Base-by-base conservation (phyloP, 23 tunicate genomes). In the Trididemnum nubilum region DNA sequence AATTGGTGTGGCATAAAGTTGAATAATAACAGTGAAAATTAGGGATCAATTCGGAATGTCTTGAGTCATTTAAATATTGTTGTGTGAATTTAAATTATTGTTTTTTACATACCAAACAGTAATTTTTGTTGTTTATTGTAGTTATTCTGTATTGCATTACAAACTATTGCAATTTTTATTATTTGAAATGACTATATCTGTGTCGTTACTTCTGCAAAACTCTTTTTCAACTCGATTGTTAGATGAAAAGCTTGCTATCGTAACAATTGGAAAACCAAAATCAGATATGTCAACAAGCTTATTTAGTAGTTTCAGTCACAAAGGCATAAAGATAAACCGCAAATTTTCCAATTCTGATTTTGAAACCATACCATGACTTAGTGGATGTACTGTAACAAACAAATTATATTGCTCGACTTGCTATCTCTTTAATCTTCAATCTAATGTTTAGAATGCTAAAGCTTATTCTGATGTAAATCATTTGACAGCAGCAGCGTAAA, bases 391-490 rank as follows among this genome's bases (percentile, higher is more conserved):
- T 61, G 22, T 61, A 61, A 61, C 5, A 5, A 61, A 61, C 69
- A 61, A 61, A 24, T 22, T 61, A 25, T 61, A 22, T 61, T 61
- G 69, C 22, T 61, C 23, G 69, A 19, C 69, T 61, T 61, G 69
- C 22, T 4, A 9, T 61, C 26, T 61, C 5, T 61, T 61, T 61
- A 22, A 25, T 61, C 4, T 26, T 9, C 23, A 61, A 4, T 61
- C 69, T 61, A 9, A 19, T 9, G 30, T 61, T 61, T 61, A 24
- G 69, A 61, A 61, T 61, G 15, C 12, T 7, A 15, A 44, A 15
- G 54, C 12, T 44, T 44, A 7, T 44, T 44, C 54, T 44, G 54
- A 61, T 61, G 23, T 61, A 19, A 61, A 15, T 61, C 69, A 61
- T 61, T 9, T 61, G 69, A 61, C 69, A 9, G 69, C 69, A 4